A percentile compares a stretch with the other conserved stretches of the same genome.
These are phyloP conservation scores for Cryptus viduatorius DNA, from an alignment of 2,888 invertebrate species.

Conservation along the genomic window DNA sequence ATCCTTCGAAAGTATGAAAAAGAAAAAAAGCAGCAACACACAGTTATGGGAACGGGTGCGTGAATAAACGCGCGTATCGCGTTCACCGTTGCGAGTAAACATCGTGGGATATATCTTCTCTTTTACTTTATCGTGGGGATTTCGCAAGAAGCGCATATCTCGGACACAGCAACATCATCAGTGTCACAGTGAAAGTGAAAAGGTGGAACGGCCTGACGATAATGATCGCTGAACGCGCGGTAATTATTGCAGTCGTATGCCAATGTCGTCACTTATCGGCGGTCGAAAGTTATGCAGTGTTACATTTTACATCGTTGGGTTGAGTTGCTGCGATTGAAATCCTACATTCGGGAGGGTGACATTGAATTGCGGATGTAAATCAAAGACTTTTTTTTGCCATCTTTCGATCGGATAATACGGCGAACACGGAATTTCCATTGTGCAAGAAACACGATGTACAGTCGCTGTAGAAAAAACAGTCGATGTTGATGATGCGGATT, in stretches of 20 bases:
- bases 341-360: too few relatives aligned
- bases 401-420: too few relatives aligned
- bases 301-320: too few relatives aligned
- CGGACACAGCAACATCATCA: background rate
- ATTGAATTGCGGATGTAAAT: too few relatives aligned
- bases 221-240: background rate
- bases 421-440: background rate
- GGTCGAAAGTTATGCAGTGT: background rate
- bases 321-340: too few relatives aligned
- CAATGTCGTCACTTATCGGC: background rate
- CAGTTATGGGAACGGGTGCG: conserved; percentile 21
- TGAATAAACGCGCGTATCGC: background rate
- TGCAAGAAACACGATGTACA: background rate
- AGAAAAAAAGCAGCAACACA: background rate
- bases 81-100: conserved; percentile 20
- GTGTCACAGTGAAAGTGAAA: conserved; percentile 40
- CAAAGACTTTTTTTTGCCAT: too few relatives aligned
- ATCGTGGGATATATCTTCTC: conserved; percentile 30
- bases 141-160: conserved; percentile 20
- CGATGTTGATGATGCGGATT: background rate
- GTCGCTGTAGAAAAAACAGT: background rate
- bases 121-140: background rate
- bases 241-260: background rate
- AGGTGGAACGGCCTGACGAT: background rate
- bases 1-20: background rate